Evolutionary conservation across 2,888 invertebrate genomes (phyloP).

Genomic region (Labia minor): DNA sequence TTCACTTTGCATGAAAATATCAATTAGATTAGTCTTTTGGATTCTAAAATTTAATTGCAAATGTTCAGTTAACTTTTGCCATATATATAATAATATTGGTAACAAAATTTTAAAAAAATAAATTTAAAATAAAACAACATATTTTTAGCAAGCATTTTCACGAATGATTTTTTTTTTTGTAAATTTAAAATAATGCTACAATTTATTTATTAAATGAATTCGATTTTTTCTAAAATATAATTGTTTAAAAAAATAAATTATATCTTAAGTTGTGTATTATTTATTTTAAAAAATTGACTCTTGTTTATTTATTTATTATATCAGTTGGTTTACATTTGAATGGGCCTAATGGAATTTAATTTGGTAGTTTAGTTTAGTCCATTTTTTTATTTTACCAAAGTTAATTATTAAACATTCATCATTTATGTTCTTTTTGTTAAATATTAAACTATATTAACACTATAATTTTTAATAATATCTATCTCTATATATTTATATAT

Average conservation of each 20-base stretch:
- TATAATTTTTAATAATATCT: no score
- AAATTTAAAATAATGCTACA: constrained; percentile 4
- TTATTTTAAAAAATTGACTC: neutral
- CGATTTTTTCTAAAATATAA: no score
- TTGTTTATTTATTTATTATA: neutral
- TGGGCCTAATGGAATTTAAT: neutral
- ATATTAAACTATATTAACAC: no score
- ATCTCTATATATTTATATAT: no score
- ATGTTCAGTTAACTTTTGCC: neutral
- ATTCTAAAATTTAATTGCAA: no score
- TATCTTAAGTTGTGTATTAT: neutral
- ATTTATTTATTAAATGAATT: no score
- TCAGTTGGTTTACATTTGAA: neutral
- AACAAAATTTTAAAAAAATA: neutral
- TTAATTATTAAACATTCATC: no score
- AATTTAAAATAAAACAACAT: neutral
- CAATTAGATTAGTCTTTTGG: no score
- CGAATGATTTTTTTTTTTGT: constrained; percentile 18
- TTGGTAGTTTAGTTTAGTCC: no score
- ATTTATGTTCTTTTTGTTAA: no score
- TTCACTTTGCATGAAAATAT: neutral
- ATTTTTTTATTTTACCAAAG: no score
- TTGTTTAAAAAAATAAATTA: no score
- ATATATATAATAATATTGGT: neutral
- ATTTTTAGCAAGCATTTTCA: neutral